These are phyloP conservation scores for Amphibalanus amphitrite DNA, from an alignment of 1,140 invertebrate genomes.

Conservation along the genomic window DNA sequence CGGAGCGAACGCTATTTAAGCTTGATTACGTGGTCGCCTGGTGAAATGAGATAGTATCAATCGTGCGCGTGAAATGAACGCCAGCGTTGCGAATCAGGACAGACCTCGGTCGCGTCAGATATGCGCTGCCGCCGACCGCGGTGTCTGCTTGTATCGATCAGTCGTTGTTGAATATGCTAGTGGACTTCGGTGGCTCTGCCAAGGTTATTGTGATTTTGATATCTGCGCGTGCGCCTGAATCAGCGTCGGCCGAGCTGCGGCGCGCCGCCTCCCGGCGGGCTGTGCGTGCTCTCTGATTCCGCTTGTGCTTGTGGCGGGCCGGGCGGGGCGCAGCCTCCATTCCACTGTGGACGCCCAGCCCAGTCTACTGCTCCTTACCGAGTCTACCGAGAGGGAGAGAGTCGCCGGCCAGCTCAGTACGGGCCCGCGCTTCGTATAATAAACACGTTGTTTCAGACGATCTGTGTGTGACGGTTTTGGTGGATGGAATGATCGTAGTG, in stretches of 20 bases:
- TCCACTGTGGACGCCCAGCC: background rate
- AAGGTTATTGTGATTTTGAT: slow-evolving; percentile 2
- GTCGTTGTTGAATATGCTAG: background rate
- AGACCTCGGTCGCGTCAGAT: background rate
- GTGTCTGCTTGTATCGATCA: background rate
- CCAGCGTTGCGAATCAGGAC: background rate
- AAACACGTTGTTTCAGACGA: background rate
- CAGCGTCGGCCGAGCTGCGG: too few relatives aligned
- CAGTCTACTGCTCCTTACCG: background rate
- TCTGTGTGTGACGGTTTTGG: too few relatives aligned
- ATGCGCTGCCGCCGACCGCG: background rate
- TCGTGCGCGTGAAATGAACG: background rate
- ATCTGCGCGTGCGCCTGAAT: background rate
- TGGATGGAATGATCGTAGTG: too few relatives aligned
- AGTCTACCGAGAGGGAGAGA: too few relatives aligned
- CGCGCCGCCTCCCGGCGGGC: too few relatives aligned
- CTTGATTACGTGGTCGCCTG: background rate
- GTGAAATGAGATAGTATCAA: background rate
- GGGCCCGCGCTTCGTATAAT: background rate
- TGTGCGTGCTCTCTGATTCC: background rate
- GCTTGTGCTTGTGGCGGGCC: background rate
- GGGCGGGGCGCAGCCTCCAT: background rate
- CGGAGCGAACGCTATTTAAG: background rate
- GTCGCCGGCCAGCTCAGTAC: background rate
- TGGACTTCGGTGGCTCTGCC: background rate